phyloP scores from a whole-genome alignment of 2,797 vertebrate genomes.

The Micrastur ruficollis region DNA sequence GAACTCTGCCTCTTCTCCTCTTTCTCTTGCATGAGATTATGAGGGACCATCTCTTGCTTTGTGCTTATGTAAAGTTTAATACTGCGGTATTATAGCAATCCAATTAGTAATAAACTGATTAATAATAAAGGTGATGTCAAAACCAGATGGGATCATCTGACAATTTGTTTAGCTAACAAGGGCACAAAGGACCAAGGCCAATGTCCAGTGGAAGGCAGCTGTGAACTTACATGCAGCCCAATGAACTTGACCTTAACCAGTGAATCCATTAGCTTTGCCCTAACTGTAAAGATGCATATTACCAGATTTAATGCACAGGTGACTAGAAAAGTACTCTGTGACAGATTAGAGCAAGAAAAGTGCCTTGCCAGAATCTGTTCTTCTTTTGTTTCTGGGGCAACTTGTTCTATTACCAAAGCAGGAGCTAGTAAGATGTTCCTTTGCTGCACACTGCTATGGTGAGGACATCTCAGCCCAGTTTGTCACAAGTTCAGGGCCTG shows the following conservation, averaged over 20 bases:
- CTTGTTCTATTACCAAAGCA: accelerated
- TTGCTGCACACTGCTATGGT: background rate
- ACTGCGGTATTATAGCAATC: background rate
- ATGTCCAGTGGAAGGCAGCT: background rate
- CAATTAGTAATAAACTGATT: background rate
- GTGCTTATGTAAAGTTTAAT: background rate
- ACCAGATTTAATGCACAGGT: background rate
- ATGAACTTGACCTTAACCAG: background rate
- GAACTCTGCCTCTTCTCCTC: background rate
- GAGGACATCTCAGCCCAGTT: background rate
- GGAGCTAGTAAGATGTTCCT: background rate
- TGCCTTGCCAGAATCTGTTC: background rate
- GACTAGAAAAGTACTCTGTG: background rate
- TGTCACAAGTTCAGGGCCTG: background rate
- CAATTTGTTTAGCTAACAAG: background rate
- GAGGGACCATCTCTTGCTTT: background rate
- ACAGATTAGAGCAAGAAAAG: background rate
- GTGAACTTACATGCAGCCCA: background rate
- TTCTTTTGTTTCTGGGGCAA: background rate
- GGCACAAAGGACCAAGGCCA: background rate
- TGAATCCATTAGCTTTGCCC: background rate
- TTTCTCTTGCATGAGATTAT: background rate
- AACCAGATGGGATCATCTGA: background rate
- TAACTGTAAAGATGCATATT: background rate
- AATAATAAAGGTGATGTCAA: background rate